Percentiles rank a stretch among this genome's conserved stretches.
phyloP scores from a whole-genome alignment of 2,888 invertebrate species.

The Margaritifera margaritifera region DNA sequence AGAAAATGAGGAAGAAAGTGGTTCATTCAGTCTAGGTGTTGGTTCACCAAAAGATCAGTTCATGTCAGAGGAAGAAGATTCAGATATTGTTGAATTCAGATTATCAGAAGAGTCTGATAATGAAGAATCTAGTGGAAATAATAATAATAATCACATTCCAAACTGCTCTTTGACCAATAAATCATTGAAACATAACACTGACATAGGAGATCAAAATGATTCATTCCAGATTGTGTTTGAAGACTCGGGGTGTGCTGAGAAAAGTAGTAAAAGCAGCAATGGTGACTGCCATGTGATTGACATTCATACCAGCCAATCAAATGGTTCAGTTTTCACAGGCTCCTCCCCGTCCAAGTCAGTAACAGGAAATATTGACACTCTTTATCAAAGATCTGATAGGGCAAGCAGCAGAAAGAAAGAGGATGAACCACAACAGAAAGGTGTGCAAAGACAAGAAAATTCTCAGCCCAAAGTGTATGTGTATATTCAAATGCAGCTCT shows the following conservation, averaged over 20 bases:
- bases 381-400: constrained; percentile 15
- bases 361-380: constrained; percentile 7
- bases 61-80: constrained; percentile 28
- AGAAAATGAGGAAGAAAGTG: constrained; percentile 39
- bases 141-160: constrained; percentile 25
- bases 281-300: constrained; percentile 34
- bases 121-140: constrained; percentile 27
- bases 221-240: constrained; percentile 76
- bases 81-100: constrained; percentile 43
- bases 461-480: constrained; percentile 78
- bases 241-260: constrained; percentile 65
- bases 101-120: constrained; percentile 14
- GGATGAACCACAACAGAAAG: background rate
- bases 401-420: constrained; percentile 23
- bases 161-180: constrained; percentile 8
- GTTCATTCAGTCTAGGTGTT: constrained; percentile 39
- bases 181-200: constrained; percentile 3
- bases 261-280: constrained; percentile 41
- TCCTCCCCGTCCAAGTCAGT: background rate
- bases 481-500: constrained; percentile 98
- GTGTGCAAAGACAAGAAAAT: background rate
- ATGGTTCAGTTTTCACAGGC: constrained; percentile 1
- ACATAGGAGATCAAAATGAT: constrained; percentile 57
- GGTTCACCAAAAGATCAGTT: constrained; percentile 25
- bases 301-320: constrained; percentile 12